These are phyloP conservation scores for Dasysyrphus tricinctus DNA, from an alignment of 2,888 invertebrate genomes.

Conservation along the genomic window DNA sequence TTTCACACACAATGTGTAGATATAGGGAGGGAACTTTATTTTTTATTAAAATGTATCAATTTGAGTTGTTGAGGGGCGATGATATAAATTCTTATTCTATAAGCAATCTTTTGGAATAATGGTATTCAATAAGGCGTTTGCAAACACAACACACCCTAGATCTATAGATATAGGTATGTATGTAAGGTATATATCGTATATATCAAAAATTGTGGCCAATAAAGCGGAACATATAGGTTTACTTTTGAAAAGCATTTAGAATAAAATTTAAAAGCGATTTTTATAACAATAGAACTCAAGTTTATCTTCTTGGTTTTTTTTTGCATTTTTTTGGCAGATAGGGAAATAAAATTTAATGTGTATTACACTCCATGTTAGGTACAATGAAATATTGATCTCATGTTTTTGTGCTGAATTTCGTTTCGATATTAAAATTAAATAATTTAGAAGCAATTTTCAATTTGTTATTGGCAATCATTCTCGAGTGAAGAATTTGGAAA, in stretches of 20 bases:
- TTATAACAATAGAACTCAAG: conserved; percentile 41
- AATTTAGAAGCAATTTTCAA: conserved; percentile 5
- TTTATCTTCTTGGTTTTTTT: conserved; percentile 13
- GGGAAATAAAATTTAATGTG: conserved; percentile 24
- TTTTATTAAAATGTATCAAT: conserved; percentile 64
- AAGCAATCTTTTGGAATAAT: conserved; percentile 63
- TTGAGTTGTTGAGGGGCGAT: conserved; percentile 32
- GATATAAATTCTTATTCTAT: conserved; percentile 62
- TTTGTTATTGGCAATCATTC: not conserved
- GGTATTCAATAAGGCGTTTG: conserved; percentile 65
- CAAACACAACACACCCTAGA: conserved; percentile 46
- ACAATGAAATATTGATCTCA: conserved; percentile 14
- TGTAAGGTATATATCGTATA: not conserved
- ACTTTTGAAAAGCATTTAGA: conserved; percentile 43
- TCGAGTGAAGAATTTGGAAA: not conserved
- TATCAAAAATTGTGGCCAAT: conserved; percentile 49
- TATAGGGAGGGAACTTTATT: conserved; percentile 7
- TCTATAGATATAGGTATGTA: not conserved
- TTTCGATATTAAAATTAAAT: conserved; percentile 26
- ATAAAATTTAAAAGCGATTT: conserved; percentile 67
- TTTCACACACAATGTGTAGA: conserved; percentile 44
- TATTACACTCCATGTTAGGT: not conserved
- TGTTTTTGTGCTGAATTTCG: not conserved
- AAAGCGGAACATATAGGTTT: conserved; percentile 22
- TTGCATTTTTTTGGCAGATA: not conserved